Percentiles rank a stretch among this genome's conserved stretches.
These are phyloP conservation scores for Eueremaeus valkanovi DNA, from an alignment of 2,888 invertebrate genomes.

Conservation along the genomic window DNA sequence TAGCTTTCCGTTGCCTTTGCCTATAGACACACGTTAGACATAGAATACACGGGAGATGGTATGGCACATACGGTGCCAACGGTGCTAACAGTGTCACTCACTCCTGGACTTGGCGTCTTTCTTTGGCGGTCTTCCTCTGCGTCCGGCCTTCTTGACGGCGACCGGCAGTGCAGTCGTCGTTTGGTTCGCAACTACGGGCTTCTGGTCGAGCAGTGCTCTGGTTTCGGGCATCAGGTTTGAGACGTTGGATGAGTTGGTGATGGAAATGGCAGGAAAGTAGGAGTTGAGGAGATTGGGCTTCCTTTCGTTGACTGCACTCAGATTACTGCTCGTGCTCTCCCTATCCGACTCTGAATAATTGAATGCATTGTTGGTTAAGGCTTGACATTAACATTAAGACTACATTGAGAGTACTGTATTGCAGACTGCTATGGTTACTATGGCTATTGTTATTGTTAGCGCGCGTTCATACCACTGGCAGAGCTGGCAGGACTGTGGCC, in stretches of 20 bases:
- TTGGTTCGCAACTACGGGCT: background rate
- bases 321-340: slow-evolving; percentile 46
- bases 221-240: slow-evolving; percentile 16
- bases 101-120: slow-evolving; percentile 46
- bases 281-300: background rate
- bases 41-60: background rate
- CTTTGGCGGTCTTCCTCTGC: slow-evolving; percentile 47
- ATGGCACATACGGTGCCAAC: background rate
- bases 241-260: slow-evolving; percentile 14
- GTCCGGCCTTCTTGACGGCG: slow-evolving; percentile 36
- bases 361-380: background rate
- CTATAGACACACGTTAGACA: slow-evolving; percentile 44
- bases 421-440: too few relatives aligned
- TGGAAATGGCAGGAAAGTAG: slow-evolving; percentile 5
- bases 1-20: slow-evolving; percentile 57
- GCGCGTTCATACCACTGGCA: slow-evolving; percentile 41
- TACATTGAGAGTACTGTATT: too few relatives aligned
- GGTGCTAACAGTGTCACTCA: slow-evolving; percentile 27
- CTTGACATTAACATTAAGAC: background rate
- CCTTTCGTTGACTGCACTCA: slow-evolving; percentile 46
- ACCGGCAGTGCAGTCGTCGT: background rate
- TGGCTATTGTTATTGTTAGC: too few relatives aligned
- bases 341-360: slow-evolving; percentile 44
- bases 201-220: slow-evolving; percentile 3
- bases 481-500: slow-evolving; percentile 41